Conservation (phyloP, 1,140 invertebrate species). For the Tenebrio molitor region DNA sequence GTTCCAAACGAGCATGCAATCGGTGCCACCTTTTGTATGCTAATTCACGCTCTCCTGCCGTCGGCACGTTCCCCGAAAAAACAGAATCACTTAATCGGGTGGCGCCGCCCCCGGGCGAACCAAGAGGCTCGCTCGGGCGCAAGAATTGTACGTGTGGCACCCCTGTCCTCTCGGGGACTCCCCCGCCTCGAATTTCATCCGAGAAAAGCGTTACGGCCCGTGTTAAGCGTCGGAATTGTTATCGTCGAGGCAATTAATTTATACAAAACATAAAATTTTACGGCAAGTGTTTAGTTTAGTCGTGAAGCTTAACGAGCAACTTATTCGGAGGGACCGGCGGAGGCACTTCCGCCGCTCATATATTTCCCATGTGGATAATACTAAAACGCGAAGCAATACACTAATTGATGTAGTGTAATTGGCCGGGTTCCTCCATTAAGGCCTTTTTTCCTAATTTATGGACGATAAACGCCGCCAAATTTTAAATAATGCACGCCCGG, state of each 20-base stretch:
- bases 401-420: constrained; percentile 37
- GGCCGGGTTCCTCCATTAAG: constrained; percentile 9
- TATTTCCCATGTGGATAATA: constrained; percentile 36
- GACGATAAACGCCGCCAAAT: constrained; percentile 10
- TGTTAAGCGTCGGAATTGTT: constrained; percentile 1
- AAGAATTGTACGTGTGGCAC: too few species aligned
- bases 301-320: constrained; percentile 16
- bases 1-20: too few species aligned
- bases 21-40: too few species aligned
- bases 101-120: too few species aligned
- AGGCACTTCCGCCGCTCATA: constrained; percentile 5
- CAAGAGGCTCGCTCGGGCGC: too few species aligned
- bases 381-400: constrained; percentile 35
- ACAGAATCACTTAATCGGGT: too few species aligned
- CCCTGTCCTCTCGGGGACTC: too few species aligned
- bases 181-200: too few species aligned
- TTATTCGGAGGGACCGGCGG: constrained; percentile 5
- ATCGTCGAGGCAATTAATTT: background rate
- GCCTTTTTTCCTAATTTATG: constrained; percentile 12
- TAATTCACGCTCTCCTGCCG: too few species aligned
- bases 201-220: background rate
- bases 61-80: too few species aligned
- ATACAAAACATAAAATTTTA: constrained; percentile 14
- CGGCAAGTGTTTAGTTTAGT: constrained; percentile 14
- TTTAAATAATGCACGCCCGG: constrained; percentile 2